Evolutionary conservation across 2,797 vertebrate genomes (phyloP), one percentile per base, ranked within the genome.

Genomic region (Pseudochaenichthys georgianus): DNA sequence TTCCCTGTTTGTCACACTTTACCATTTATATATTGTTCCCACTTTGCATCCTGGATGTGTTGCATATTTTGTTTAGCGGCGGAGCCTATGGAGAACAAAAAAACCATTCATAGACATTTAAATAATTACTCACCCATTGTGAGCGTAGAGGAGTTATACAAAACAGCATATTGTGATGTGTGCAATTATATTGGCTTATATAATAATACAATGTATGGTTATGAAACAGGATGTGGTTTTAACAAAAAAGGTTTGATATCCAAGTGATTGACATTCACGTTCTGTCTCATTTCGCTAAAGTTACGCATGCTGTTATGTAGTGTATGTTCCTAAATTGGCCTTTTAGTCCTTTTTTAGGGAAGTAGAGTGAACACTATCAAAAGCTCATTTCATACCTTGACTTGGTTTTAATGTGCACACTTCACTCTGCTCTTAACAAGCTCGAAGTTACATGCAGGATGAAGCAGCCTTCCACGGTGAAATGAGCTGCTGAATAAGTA

Each of bases 401-500:
- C 50, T 67, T 64, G 23, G 19, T 63, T 75, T 75, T 54, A 53
- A 60, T 46, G 43, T 17, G 17, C 34, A 9, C 23, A 23, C 42
- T 58, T 57, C 42, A 55, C 50, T 69, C 19, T 8, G 52, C 43
- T 63, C 13, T 17, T 76, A 77, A 74, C 45, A 77, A 64, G 74
- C 67, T 34, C 50, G 9, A 55, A 60, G 63, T 38, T 51, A 28
- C 19, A 28, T 31, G 51, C 51, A 38, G 61, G 52, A 38, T 73
- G 50, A 23, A 54, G 57, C 19, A 62, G 61, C 60, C 60, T 63
- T 68, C 52, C 42, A n/a, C 31, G 4, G 62, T 9, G 50, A 48
- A 69, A 71, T 34, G 21, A 65, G 19, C 48, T 78, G 16, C 81
- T 77, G 58, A 80, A 78, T 64, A 68, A 73, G 15, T 63, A 28